Evolutionary conservation across 2,797 vertebrate species (phyloP).

Genomic region (Danio aesculapii): DNA sequence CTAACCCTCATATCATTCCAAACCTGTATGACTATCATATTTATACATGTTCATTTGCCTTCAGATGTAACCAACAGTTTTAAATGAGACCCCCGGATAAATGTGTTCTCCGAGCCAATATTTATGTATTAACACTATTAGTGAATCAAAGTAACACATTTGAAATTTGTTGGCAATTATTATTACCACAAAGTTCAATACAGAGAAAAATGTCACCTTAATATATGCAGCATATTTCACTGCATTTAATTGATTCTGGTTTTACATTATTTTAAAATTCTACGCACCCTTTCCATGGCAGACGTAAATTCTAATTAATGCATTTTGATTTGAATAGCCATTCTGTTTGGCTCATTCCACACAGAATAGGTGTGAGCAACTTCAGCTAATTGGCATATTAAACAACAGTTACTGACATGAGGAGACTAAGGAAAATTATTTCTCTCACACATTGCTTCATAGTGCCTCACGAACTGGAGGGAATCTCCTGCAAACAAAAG

Average conservation of each 20-base stretch:
- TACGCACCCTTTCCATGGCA: not conserved
- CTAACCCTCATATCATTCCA: no score
- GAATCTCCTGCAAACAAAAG: conserved; percentile 22
- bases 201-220: not conserved
- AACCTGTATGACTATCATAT: not conserved
- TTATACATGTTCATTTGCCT: not conserved
- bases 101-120: not conserved
- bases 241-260: not conserved
- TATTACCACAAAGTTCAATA: not conserved
- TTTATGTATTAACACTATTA: not conserved
- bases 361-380: conserved; percentile 1
- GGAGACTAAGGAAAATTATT: not conserved
- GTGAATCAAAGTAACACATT: conserved; percentile 9
- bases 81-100: not conserved
- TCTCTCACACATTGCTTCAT: not conserved
- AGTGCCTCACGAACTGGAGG: not conserved
- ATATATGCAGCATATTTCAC: not conserved
- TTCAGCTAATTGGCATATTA: conserved; percentile 28
- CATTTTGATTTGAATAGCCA: conserved; percentile 19
- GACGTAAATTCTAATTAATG: conserved; percentile 3
- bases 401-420: conserved; percentile 13
- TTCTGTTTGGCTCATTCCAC: conserved; percentile 24
- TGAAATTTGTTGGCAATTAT: not conserved
- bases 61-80: conserved; percentile 4
- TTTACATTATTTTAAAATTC: not conserved